Base-by-base conservation (phyloP, 2,113 vertebrate species). In the Xiphophorus couchianus region DNA sequence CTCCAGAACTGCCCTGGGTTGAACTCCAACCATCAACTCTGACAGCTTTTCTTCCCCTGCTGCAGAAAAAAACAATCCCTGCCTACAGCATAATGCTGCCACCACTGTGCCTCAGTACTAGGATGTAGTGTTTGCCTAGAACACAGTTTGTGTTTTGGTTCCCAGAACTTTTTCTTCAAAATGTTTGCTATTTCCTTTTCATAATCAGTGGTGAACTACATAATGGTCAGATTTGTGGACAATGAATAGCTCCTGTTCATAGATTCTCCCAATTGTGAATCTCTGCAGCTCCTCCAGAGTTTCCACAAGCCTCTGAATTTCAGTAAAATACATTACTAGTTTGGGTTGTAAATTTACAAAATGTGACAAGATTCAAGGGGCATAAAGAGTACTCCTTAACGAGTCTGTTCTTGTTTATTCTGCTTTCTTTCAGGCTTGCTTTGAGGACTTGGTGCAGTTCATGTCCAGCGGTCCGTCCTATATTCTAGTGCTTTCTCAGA, bases 391-490 rank as follows among this genome's bases (percentile, higher is more conserved):
- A n/a, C 44, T 65, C 39, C 71, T 62, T 25, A 3, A 42, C 68
- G 66, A 71, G 68, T 33, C n/a, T 35, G 4, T 15, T 62, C 58
- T 62, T 29, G 64, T 69, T 15, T 71, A 29, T 83, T 3, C 25
- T 76, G 48, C 66, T 9, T 63, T 67, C 12, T 82, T 85, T 2
- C 60, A 97, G 96, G 90, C 85, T 7, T 87, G 81, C 84, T 97
- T 96, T 83, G 91, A 95, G 73, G 95, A 95, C 75, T 85, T 96
- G 90, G 89, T 96, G 3, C 90, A 83, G 71, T 95, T 96, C 58
- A 96, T 96, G 96, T 95, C 95, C 76, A 95, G 96, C 29, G 96
- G 96, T 29, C 95, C 95, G 0, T 95, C 93, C 72, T 94, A 91
- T 62, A 75, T 96, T 68, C 93, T 97, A 84, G 90, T 97, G 4